Conservation (phyloP, 2,888 invertebrate genomes). For the Drosophila borealis region DNA sequence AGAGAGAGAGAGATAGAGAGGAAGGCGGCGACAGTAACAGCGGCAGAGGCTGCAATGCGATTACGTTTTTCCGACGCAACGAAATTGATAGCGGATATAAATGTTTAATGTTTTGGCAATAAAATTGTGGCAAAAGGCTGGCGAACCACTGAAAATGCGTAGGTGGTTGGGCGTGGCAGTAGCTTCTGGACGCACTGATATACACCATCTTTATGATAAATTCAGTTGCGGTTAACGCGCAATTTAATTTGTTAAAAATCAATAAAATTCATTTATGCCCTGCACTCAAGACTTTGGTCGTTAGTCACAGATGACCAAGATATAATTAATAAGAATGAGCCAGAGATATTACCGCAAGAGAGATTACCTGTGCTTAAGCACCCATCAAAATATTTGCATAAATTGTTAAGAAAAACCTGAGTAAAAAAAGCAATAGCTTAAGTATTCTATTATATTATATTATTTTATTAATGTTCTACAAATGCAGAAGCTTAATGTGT, state of each 20-base stretch:
- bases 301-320: conserved; percentile 2
- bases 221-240: conserved; percentile 76
- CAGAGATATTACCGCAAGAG: neutral
- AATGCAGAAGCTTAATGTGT: no score
- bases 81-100: conserved; percentile 80
- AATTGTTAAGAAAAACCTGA: neutral
- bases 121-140: conserved; percentile 68
- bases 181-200: conserved; percentile 58
- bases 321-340: conserved; percentile 1
- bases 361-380: conserved; percentile 11
- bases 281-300: neutral
- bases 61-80: conserved; percentile 70
- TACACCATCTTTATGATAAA: conserved; percentile 77
- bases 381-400: conserved; percentile 13
- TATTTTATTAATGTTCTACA: no score
- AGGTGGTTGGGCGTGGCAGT: neutral
- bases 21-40: conserved; percentile 2
- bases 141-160: conserved; percentile 32
- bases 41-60: conserved; percentile 63
- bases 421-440: neutral
- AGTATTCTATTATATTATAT: no score
- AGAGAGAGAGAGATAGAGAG: neutral
- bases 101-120: conserved; percentile 81
- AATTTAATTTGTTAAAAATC: conserved; percentile 79
- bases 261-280: conserved; percentile 72